Base-by-base conservation (phyloP, 2,888 invertebrate species). In the Frankliniella intonsa region DNA sequence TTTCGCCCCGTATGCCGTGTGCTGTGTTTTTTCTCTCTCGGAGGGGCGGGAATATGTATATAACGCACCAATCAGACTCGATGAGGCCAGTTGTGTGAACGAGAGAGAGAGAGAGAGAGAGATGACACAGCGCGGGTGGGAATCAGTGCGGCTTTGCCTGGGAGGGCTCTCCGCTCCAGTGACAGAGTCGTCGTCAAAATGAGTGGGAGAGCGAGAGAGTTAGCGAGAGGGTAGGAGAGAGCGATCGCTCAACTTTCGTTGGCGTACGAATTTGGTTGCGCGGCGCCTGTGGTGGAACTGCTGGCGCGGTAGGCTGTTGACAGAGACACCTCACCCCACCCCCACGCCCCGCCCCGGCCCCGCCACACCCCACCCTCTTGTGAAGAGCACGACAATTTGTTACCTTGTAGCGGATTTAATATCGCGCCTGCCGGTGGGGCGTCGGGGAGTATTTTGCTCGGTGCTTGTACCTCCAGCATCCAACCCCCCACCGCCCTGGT, bases 391-490 rank as follows among this genome's bases (percentile, higher is more conserved):
- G 19, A 62, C 62, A 62, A 62, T 62, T 62, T 62, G 62, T 62
- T 62, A 62, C 62, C 62, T 62, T 62, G 62, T 62, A 19, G 62
- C 62, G 62, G 62, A 62, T 62, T 62, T 62, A 62, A 62, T 62
- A 62, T 62, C 62, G 17, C 62, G 17, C 62, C 38, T 5, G 38
- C 38, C 9, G 55, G 55, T 8, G 55, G 55, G 55, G 55, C 14
- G 17, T 17, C n/a, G 62, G 17, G 1, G 62, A n/a, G 55, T 55
- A 38, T 38, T 38, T 38, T 38, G 38, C 38, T 38, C 38, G 38
- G 38, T 38, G 38, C 38, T 38, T 38, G 38, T 38, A 38, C 38
- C 38, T 38, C 38, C 38, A 5, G 38, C 38, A 2, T 2, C 3
- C 38, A 3, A 3, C 38, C 38, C 38, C 38, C 38, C n/a, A n/a